These are phyloP conservation scores for Lepeophtheirus salmonis DNA, from an alignment of 1,140 invertebrate species.

Conservation along the genomic window DNA sequence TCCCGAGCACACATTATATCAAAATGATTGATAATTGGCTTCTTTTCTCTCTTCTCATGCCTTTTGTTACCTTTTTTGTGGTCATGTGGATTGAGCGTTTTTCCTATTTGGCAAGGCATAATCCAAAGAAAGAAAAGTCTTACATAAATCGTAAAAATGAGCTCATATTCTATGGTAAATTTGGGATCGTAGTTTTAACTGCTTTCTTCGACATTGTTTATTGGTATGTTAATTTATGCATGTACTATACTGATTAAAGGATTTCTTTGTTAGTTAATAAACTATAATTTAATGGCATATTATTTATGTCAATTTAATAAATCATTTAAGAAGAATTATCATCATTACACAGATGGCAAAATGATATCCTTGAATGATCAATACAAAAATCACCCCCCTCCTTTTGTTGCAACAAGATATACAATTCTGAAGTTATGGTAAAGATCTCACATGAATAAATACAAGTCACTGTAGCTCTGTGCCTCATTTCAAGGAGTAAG, in stretches of 20 bases:
- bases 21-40: neutral
- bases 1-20: neutral
- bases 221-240: neutral
- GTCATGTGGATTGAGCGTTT: neutral
- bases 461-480: no score
- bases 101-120: neutral
- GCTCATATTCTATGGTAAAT: neutral
- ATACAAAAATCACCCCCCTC: no score
- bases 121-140: neutral
- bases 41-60: neutral
- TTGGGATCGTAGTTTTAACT: neutral
- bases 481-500: no score
- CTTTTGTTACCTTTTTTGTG: neutral
- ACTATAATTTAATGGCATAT: no score
- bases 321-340: no score
- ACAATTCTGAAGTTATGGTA: no score
- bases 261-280: no score
- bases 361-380: no score
- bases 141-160: neutral
- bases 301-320: no score
- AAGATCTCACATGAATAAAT: no score
- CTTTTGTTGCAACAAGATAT: no score
- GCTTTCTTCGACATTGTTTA: neutral
- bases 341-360: no score
- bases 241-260: neutral